Conservation (phyloP, 2,113 vertebrate genomes). For the Saguinus imperator region DNA sequence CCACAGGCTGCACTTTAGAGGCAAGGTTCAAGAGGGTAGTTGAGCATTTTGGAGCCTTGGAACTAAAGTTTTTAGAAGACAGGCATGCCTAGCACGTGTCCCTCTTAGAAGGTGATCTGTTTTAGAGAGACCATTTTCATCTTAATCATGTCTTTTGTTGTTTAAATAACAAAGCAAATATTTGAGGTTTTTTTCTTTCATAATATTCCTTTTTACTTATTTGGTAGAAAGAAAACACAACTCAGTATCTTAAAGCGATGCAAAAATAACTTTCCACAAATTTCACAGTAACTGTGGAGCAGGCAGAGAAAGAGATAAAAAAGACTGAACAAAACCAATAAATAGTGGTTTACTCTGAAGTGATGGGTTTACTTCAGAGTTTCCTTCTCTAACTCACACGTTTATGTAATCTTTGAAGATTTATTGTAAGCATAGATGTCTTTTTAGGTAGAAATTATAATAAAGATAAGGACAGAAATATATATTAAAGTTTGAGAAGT, state of each 20-base stretch:
- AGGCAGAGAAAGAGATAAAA: neutral
- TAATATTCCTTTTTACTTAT: neutral
- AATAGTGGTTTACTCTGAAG: neutral
- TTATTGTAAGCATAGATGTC: neutral
- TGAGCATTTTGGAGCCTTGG: neutral
- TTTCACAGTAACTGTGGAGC: neutral
- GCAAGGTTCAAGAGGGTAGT: neutral
- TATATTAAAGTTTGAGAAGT: neutral
- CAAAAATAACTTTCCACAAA: neutral
- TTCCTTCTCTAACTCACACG: neutral
- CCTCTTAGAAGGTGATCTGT: neutral
- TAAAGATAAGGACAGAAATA: neutral
- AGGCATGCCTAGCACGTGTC: accelerated
- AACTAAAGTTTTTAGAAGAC: neutral
- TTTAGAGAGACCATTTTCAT: neutral
- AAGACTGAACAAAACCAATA: neutral
- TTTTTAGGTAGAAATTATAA: neutral
- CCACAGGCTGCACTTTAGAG: neutral
- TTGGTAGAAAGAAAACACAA: neutral
- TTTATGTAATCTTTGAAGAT: neutral
- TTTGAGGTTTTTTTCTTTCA: neutral
- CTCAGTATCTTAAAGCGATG: neutral
- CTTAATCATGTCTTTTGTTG: neutral
- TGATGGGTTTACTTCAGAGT: neutral
- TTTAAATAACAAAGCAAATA: neutral